phyloP scores from a whole-genome alignment of 1,140 invertebrate genomes.

The Coelopa frigida region DNA sequence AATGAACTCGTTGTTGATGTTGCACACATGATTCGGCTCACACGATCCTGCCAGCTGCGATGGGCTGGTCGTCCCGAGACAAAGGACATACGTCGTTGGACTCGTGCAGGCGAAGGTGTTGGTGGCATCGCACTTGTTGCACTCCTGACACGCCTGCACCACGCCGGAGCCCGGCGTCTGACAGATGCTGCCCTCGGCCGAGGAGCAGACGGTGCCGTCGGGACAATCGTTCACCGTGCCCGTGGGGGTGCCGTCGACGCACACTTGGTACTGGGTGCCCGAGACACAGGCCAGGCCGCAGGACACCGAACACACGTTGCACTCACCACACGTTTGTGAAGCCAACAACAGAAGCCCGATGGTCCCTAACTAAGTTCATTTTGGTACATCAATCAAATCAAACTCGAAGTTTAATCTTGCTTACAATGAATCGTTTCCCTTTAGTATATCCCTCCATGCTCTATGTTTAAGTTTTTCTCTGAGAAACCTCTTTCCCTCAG shows the following conservation, averaged over 20 bases:
- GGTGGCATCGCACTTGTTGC: slow-evolving; percentile 28
- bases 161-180: slow-evolving; percentile 1
- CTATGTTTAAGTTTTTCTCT: no score
- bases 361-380: not conserved
- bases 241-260: slow-evolving; percentile 19
- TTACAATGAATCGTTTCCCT: no score
- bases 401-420: not conserved
- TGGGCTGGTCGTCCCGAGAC: slow-evolving; percentile 21
- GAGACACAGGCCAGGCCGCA: slow-evolving; percentile 34
- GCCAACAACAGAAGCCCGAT: slow-evolving; percentile 10
- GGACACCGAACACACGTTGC: slow-evolving; percentile 26
- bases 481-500: no score
- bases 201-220: slow-evolving; percentile 26
- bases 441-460: no score
- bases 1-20: slow-evolving; percentile 19
- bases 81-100: slow-evolving; percentile 26
- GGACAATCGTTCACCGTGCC: slow-evolving; percentile 20
- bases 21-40: slow-evolving; percentile 27
- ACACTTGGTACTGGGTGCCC: slow-evolving; percentile 24
- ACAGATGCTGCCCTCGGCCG: slow-evolving; percentile 20
- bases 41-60: slow-evolving; percentile 22
- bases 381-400: not conserved
- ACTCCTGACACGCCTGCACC: slow-evolving; percentile 20
- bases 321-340: slow-evolving; percentile 16
- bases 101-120: slow-evolving; percentile 34